phyloP scores from a whole-genome alignment of 2,888 invertebrate genomes.

The Altica lythri region DNA sequence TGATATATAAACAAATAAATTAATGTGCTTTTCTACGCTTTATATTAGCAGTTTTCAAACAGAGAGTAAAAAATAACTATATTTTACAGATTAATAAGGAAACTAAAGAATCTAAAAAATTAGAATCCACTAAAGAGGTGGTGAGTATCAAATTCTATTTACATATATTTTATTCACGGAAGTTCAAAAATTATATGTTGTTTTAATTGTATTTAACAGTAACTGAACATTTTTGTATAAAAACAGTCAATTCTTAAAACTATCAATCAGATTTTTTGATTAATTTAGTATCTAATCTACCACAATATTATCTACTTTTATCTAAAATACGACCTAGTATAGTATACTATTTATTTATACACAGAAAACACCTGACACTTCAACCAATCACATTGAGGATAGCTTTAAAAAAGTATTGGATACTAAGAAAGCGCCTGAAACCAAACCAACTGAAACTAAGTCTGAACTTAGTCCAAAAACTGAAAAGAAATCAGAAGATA shows the following conservation, averaged over 20 bases:
- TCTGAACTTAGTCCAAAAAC: too few relatives aligned
- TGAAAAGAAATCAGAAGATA: slow-evolving; percentile 31
- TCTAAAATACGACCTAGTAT: too few relatives aligned
- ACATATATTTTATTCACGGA: too few relatives aligned
- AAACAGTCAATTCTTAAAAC: too few relatives aligned
- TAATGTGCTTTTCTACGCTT: neutral
- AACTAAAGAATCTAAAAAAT: slow-evolving; percentile 45
- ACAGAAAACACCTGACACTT: slow-evolving; percentile 49
- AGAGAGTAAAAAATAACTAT: slow-evolving; percentile 9
- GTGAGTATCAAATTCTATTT: slow-evolving; percentile 47
- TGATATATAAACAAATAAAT: too few relatives aligned
- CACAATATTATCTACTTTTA: too few relatives aligned
- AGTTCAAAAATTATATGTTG: too few relatives aligned
- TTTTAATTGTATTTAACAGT: too few relatives aligned
- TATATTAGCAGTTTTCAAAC: neutral
- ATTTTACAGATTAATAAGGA: slow-evolving; percentile 43
- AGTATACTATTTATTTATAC: slow-evolving; percentile 28
- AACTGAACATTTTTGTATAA: too few relatives aligned
- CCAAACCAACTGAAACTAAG: slow-evolving; percentile 37
- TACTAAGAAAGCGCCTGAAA: slow-evolving; percentile 44
- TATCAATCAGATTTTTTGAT: too few relatives aligned
- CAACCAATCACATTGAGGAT: slow-evolving; percentile 56
- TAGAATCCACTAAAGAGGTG: slow-evolving; percentile 52
- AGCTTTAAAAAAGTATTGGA: slow-evolving; percentile 55
- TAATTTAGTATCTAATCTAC: too few relatives aligned